Percentiles rank a stretch among this genome's conserved stretches.
These are phyloP conservation scores for Auanema freiburgensis DNA, from an alignment of 2,888 invertebrate genomes.

Conservation along the genomic window DNA sequence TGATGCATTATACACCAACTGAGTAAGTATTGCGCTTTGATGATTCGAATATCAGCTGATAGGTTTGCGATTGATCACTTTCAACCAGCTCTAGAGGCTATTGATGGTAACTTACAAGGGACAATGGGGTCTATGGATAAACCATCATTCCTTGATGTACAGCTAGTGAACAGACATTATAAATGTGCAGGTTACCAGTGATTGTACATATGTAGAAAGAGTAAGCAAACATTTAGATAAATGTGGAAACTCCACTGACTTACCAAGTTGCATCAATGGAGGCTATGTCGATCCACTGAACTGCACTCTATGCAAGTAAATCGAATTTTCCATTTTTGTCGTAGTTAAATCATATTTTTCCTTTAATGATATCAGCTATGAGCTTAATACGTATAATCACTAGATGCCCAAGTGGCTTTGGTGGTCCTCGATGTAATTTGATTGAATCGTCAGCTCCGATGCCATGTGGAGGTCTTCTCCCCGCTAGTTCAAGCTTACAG, in stretches of 20 bases:
- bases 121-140: constrained; percentile 22
- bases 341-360: neutral
- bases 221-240: neutral
- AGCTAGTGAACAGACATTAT: constrained; percentile 19
- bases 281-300: constrained; percentile 16
- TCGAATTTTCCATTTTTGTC: neutral
- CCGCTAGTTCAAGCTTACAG: constrained; percentile 12
- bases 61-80: constrained; percentile 19
- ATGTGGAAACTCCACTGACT: neutral
- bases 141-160: constrained; percentile 21
- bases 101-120: constrained; percentile 16
- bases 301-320: constrained; percentile 23
- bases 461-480: constrained; percentile 18
- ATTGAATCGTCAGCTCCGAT: constrained; percentile 12
- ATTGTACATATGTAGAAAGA: too few relatives aligned
- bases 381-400: neutral
- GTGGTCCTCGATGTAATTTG: constrained; percentile 18
- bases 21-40: constrained; percentile 12
- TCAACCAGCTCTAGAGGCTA: constrained; percentile 10
- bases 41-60: neutral
- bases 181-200: constrained; percentile 12
- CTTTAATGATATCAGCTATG: neutral
- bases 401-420: constrained; percentile 25
- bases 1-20: constrained; percentile 26
- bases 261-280: constrained; percentile 19